Conservation (phyloP, 1,140 invertebrate species). For the Tenebrio molitor region DNA sequence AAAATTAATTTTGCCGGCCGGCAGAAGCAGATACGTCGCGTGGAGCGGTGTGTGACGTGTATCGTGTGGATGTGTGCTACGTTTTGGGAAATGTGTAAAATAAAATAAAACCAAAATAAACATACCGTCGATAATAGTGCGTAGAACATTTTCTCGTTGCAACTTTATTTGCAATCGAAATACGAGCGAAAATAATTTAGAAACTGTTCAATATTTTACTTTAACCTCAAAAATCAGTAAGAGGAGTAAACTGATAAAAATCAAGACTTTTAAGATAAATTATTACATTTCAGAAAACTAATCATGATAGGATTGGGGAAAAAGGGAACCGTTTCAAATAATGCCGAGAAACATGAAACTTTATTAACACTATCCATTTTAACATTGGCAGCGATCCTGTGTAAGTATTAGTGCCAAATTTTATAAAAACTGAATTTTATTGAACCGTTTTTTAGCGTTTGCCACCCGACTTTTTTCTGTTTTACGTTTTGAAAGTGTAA, state of each 20-base stretch:
- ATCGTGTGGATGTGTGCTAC: too few relatives aligned
- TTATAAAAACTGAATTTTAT: slow-evolving; percentile 46
- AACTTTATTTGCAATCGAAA: too few relatives aligned
- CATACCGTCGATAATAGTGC: too few relatives aligned
- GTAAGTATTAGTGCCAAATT: slow-evolving; percentile 78
- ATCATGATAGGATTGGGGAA: slow-evolving; percentile 54
- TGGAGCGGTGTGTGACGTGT: too few relatives aligned
- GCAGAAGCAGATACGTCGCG: too few relatives aligned
- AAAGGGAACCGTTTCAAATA: slow-evolving; percentile 65
- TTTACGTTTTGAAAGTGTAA: slow-evolving; percentile 97
- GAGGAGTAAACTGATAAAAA: neutral
- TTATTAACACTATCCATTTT: slow-evolving; percentile 93
- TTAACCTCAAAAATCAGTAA: slow-evolving; percentile 23
- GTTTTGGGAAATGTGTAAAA: too few relatives aligned
- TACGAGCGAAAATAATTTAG: too few relatives aligned
- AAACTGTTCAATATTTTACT: too few relatives aligned
- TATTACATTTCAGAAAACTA: neutral
- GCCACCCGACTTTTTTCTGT: slow-evolving; percentile 96
- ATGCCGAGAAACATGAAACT: slow-evolving; percentile 94
- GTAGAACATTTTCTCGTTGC: too few relatives aligned
- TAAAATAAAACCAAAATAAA: too few relatives aligned
- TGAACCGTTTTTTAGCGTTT: slow-evolving; percentile 85
- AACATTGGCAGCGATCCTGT: slow-evolving; percentile 91
- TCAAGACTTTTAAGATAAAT: neutral
- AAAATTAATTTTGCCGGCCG: too few relatives aligned